Base-by-base conservation (phyloP, 2,797 vertebrate species). In the Zenarchopterus dispar region DNA sequence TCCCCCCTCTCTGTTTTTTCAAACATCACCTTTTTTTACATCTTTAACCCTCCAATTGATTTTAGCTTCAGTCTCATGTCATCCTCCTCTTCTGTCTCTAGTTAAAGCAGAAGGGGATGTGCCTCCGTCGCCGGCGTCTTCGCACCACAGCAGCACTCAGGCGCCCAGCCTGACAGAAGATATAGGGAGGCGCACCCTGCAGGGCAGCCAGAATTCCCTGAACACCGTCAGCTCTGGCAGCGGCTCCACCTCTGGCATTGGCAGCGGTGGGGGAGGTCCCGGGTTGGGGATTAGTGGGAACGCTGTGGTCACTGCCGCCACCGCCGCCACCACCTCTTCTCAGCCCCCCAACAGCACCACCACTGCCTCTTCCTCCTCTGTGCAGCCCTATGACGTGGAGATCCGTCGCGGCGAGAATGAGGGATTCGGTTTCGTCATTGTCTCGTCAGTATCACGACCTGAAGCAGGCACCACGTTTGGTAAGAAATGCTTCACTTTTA, bases 391-490 rank as follows among this genome's bases (percentile, higher is more conserved):
- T 0, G 98, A 99, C 0, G 98, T 99, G 45, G 97, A 98, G 80
- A 98, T 99, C 89, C 94, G 92, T 57, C 96, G 98, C 0, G 97
- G 97, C 0, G 98, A 99, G 83, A 99, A 93, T 0, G 98, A 99
- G 82, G 98, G 98, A 9, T 99, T 99, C 0, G 97, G 98, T 22
- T 99, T 99, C 0, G 98, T 99, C 91, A 99, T 99, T 23, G 98
- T 99, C 47, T 99, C 98, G 0, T 99, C 98, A 0, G 97, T 99
- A 82, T 99, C 97, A 54, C 87, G 98, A 69, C 98, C 97, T 0
- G 98, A 99, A 78, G 94, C 97, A 0, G 98, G 98, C 70, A 99
- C 97, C 0, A 98, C 96, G 4, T 99, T 99, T 0, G 98, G 97
- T 99, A 90, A 96, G 97, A 85, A 33, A 47, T 0, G 6, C 19